Base-by-base conservation (phyloP, 2,113 vertebrate species). In the Dromaius novaehollandiae region DNA sequence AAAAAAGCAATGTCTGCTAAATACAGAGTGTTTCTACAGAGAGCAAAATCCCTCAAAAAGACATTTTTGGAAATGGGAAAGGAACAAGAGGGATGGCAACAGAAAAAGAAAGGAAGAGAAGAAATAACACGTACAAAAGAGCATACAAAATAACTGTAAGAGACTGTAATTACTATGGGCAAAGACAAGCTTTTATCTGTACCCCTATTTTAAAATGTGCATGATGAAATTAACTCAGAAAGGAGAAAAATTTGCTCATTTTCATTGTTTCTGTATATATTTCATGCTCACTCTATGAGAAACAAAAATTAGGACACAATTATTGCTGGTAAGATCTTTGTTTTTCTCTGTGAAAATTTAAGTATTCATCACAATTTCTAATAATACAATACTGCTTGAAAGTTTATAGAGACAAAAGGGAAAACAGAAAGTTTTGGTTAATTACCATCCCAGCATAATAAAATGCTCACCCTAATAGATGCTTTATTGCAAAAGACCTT, bases 401-500 rank as follows among this genome's bases (percentile, higher is more conserved):
- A 81, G 26, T 50, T 86, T 40, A 95, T 58, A 81, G 48, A 65
- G 69, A 75, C 58, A 84, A n/a, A 70, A 73, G 0, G 34, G 42
- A 9, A 48, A 20, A 71, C 38, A 64, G 21, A 89, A 88, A 51
- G 3, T 25, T 24, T 18, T 65, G 8, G 9, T 56, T 80, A 64
- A 92, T 20, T 92, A 74, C 36, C 42, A 56, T 21, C 40, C 20
- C 3, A 9, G 64, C 12, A 74, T 28, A 92, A 77, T 61, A 73
- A 88, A 92, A 30, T 55, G 88, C 99, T 99, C 93, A 99, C 99
- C 98, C 99, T 98, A 97, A 99, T 99, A 46, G 99, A 98, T 30
- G 99, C 99, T 97, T 99, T 99, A 98, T 99, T 99, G 97, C 99
- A 99, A 95, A 98, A 99, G 85, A 99, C 99, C 30, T 98, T 99